These are phyloP conservation scores for Aricia artaxerxes DNA, from an alignment of 2,888 invertebrate genomes.

Conservation along the genomic window DNA sequence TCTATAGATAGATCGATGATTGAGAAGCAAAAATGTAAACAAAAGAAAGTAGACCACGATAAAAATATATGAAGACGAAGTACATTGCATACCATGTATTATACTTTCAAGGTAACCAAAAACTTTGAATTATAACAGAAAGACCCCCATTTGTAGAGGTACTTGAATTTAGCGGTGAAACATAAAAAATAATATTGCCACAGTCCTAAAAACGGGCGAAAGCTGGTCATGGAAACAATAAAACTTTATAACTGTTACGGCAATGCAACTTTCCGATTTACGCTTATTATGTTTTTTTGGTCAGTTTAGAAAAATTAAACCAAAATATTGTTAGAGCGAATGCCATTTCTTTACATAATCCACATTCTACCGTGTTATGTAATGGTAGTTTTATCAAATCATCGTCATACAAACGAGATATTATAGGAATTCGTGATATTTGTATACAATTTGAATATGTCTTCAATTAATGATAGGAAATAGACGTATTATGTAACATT, in stretches of 20 bases:
- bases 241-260: constrained; percentile 1
- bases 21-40: constrained; percentile 14
- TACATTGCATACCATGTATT: background rate
- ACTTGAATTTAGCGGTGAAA: background rate
- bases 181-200: background rate
- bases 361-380: background rate
- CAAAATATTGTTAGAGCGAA: constrained; percentile 16
- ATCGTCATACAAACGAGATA: background rate
- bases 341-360: constrained; percentile 24
- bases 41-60: constrained; percentile 2
- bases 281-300: constrained; percentile 2
- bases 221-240: constrained; percentile 8
- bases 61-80: background rate
- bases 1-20: constrained; percentile 19
- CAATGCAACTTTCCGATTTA: constrained; percentile 17
- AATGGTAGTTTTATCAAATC: background rate
- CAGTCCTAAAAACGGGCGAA: constrained; percentile 23
- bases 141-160: background rate
- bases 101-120: background rate
- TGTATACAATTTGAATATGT: constrained; percentile 1
- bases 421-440: background rate
- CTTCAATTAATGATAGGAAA: background rate
- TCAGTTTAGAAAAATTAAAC: constrained; percentile 7
- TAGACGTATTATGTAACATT: background rate
- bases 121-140: background rate